phyloP scores from a whole-genome alignment of 2,113 vertebrate genomes.

The Petrocephalus zakoni region DNA sequence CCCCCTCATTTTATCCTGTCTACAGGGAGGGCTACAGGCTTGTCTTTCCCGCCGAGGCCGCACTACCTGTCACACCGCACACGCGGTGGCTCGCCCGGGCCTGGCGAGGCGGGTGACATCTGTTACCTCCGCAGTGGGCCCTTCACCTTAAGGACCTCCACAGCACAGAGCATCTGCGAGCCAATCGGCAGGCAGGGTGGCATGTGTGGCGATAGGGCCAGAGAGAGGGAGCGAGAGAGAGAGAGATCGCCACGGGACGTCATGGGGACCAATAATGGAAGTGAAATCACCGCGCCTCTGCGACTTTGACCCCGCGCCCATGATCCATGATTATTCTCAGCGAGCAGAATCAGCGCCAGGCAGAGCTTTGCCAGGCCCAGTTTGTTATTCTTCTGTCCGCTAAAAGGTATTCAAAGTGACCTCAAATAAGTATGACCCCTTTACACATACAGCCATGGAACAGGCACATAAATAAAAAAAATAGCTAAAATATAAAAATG shows the following conservation, averaged over 20 bases:
- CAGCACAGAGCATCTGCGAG: slow-evolving; percentile 48
- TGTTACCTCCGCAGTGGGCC: slow-evolving; percentile 57
- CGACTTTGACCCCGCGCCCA: not conserved
- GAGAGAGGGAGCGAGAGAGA: not conserved
- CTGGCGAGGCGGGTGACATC: slow-evolving; percentile 59
- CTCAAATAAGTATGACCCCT: not conserved
- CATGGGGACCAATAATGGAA: not conserved
- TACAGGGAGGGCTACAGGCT: slow-evolving; percentile 37
- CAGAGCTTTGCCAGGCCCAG: not conserved
- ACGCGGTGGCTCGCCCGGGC: slow-evolving; percentile 20
- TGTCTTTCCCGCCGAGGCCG: slow-evolving; percentile 49
- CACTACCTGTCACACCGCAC: slow-evolving; percentile 51
- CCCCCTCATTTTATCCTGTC: slow-evolving; percentile 29
- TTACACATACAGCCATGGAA: not conserved
- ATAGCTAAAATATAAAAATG: not conserved
- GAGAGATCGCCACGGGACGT: not conserved
- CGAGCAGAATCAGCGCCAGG: not conserved
- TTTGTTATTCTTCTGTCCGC: not conserved
- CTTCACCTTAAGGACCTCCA: slow-evolving; percentile 50
- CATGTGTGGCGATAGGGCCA: not conserved
- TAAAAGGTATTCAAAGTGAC: not conserved
- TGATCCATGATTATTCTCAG: not conserved
- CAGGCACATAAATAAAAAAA: not conserved
- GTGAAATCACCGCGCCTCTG: not conserved
- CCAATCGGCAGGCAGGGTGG: slow-evolving; percentile 32